Base-by-base conservation (phyloP, 2,888 invertebrate genomes). In the Pharmacophagus antenor region DNA sequence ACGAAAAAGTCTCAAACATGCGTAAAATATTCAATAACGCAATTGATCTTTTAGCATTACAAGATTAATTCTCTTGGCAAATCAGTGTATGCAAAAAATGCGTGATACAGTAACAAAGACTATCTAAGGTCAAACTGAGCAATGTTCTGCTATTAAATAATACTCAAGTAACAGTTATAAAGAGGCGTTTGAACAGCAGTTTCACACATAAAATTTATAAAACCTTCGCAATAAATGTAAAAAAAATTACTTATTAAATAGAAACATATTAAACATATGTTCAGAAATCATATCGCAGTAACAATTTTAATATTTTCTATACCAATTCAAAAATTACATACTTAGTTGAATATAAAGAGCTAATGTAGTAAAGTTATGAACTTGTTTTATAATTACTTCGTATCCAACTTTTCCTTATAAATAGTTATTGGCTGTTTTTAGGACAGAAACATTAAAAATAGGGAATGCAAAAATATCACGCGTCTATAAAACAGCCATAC, bases 31-130 rank as follows among this genome's bases (percentile, higher is more conserved):
- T 37, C 5, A 37, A 44, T 18, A 44, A n/a, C 6, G 10, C 10
- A 6, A 1, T 8, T 18, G 5, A 44, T 18, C 42, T 44, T 44
- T 44, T 44, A 44, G 10, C 42, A 20, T 8, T 44, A 8, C 2
- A 18, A 20, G 18, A 18, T 20, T 44, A 17, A 44, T 2, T 44
- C n/a, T 8, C 18, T 15, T 44, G 17, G 15, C 12, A 52, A 52
- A n/a, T 51, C 23, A 37, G 27, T 31, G 22, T 42, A 41, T 42
- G 21, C 53, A 42, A 55, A 42, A 52, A 52, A 44, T 54, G 25
- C 15, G 53, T 59, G 53, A 53, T 31, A 49, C 57, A 44, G 15
- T 22, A 54, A 55, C 55, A 59, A 59, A 55, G 48, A 20, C 41
- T 48, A 25, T 15, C 25, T 53, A 48, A 58, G 42, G 49, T 50